Base-by-base conservation (phyloP, 30 jellyfish, hydroid and myxozoan species). In the Turritopsis dohrnii region DNA sequence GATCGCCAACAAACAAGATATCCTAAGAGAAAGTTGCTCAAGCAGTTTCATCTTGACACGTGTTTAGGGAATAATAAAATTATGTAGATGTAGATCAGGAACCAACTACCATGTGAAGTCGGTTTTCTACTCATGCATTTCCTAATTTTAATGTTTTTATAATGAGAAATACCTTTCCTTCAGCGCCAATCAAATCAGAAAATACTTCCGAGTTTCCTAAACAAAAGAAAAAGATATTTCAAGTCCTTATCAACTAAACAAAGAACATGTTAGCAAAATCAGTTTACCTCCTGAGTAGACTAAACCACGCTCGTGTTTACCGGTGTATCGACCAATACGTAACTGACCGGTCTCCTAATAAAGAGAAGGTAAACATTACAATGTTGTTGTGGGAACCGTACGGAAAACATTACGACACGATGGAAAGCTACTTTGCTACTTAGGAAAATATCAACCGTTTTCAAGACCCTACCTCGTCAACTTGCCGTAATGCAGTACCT, bases 1-100 rank as follows among this genome's bases (percentile, higher is more conserved):
- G 99, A 81, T 95, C 99, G 16, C 99, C 99, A 84, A 95, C 83
- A 85, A 89, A 95, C 52, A 95, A 81, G 29, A 95, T 89, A 87
- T 95, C 99, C 88, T 87, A 28, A 20, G 54, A 16, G 54, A 80
- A 52, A 22, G 0, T 22, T 72, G 19, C n/a, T n/a, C n/a, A n/a
- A n/a, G n/a, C n/a, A n/a, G n/a, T n/a, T n/a, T n/a, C n/a, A n/a
- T n/a, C n/a, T n/a, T n/a, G n/a, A n/a, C n/a, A n/a, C n/a, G n/a
- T n/a, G n/a, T n/a, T n/a, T n/a, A n/a, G n/a, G n/a, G n/a, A n/a
- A n/a, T n/a, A n/a, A n/a, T n/a, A n/a, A n/a, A n/a, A n/a, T n/a
- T n/a, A n/a, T n/a, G n/a, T n/a, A n/a, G n/a, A n/a, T n/a, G n/a
- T n/a, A n/a, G n/a, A n/a, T n/a, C n/a, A n/a, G n/a, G n/a, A n/a